Percentiles rank a stretch among this genome's conserved stretches.
Conservation (phyloP, 1,140 invertebrate species). For the Anoplophora glabripennis region DNA sequence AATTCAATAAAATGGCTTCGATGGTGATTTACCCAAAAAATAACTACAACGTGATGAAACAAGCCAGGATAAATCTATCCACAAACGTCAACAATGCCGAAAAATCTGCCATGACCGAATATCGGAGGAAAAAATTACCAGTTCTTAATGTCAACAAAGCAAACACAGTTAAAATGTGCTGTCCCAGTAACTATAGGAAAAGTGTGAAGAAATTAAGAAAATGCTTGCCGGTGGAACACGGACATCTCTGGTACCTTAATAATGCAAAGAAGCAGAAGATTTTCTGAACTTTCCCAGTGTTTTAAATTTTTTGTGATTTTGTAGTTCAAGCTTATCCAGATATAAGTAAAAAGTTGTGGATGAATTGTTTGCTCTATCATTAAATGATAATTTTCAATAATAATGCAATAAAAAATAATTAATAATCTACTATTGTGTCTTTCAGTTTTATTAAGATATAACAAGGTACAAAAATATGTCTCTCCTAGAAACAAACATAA, state of each 20-base stretch:
- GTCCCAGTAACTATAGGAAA: neutral
- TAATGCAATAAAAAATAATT: no score
- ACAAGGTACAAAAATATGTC: no score
- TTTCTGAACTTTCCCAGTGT: neutral
- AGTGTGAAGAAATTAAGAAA: neutral
- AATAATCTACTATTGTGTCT: no score
- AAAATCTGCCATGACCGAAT: neutral
- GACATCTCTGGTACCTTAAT: neutral
- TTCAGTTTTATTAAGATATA: no score
- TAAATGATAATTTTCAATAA: no score
- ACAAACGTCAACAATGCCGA: neutral
- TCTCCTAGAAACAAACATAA: no score
- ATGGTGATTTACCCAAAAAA: constrained; percentile 6
- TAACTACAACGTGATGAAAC: constrained; percentile 3
- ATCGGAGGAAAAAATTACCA: no score
- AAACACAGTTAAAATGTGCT: no score
- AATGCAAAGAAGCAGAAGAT: neutral
- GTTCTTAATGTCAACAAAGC: neutral
- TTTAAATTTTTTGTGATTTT: neutral
- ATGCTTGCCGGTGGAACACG: neutral
- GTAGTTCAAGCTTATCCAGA: no score
- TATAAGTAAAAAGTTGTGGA: no score
- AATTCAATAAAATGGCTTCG: constrained; percentile 6
- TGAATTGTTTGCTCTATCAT: no score
- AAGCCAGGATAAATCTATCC: constrained; percentile 1